These are phyloP conservation scores for Pristiophorus japonicus DNA, from an alignment of 2,113 vertebrate species.

Conservation along the genomic window DNA sequence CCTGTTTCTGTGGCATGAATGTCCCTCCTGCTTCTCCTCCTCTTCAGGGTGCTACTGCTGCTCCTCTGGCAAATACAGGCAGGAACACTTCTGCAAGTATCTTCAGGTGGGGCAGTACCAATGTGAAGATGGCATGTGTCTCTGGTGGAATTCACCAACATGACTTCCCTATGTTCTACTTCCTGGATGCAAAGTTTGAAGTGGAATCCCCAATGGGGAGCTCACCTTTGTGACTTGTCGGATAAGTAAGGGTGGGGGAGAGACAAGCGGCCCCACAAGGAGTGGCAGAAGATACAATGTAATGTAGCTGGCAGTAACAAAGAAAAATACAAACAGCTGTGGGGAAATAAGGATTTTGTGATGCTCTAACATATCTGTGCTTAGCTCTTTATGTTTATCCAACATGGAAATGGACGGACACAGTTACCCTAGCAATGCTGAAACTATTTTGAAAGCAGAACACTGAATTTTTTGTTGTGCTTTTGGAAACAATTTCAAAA, in stretches of 20 bases:
- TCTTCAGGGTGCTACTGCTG: neutral
- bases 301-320: neutral
- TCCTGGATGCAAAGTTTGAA: neutral
- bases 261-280: neutral
- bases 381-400: neutral
- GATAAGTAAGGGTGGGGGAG: neutral
- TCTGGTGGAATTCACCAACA: neutral
- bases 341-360: neutral
- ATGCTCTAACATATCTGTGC: neutral
- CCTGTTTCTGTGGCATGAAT: neutral
- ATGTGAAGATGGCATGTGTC: neutral
- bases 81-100: neutral
- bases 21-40: neutral
- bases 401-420: neutral
- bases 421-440: neutral
- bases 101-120: too few relatives aligned
- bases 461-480: neutral
- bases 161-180: neutral
- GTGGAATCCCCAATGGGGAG: neutral
- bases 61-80: neutral
- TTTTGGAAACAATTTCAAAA: neutral
- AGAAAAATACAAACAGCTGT: neutral
- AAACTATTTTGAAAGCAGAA: neutral
- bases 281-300: neutral
- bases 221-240: neutral